Evolutionary conservation across 2,888 invertebrate species (phyloP).

Genomic region (Oxystoma pomonae): DNA sequence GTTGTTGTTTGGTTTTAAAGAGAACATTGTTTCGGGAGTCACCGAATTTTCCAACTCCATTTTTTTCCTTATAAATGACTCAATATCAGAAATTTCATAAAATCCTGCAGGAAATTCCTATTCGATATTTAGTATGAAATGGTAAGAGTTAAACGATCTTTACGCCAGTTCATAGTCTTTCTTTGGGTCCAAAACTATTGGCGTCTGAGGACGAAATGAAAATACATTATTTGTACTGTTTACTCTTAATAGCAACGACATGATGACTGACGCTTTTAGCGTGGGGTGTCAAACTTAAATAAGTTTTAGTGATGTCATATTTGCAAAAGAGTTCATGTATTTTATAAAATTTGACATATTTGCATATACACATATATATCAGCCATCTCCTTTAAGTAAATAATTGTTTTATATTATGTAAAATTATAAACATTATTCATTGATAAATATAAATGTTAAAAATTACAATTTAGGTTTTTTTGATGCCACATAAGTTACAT

Average conservation of each 20-base stretch:
- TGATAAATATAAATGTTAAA: too few species aligned
- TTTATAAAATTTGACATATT: neutral
- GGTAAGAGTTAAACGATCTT: slow-evolving; percentile 6
- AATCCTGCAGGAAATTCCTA: neutral
- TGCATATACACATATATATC: too few species aligned
- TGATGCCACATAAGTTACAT: neutral
- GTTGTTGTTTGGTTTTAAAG: slow-evolving; percentile 2
- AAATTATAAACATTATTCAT: too few species aligned
- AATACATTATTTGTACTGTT: neutral
- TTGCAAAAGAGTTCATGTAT: neutral
- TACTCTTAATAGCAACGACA: neutral
- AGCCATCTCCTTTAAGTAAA: too few species aligned
- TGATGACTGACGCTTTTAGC: neutral
- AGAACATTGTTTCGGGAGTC: neutral
- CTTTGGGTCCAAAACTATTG: neutral
- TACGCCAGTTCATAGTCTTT: slow-evolving; percentile 1
- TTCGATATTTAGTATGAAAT: slow-evolving; percentile 9
- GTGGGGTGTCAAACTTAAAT: neutral
- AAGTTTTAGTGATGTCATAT: neutral
- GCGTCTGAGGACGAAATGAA: neutral
- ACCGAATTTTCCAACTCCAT: neutral
- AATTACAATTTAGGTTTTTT: too few species aligned
- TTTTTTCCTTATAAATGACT: neutral
- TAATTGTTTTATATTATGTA: too few species aligned
- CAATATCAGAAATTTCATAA: neutral